Evolutionary conservation across 1,140 invertebrate species (phyloP), one percentile per base, ranked within the genome.

Genomic region (Cyclargus thomasi): DNA sequence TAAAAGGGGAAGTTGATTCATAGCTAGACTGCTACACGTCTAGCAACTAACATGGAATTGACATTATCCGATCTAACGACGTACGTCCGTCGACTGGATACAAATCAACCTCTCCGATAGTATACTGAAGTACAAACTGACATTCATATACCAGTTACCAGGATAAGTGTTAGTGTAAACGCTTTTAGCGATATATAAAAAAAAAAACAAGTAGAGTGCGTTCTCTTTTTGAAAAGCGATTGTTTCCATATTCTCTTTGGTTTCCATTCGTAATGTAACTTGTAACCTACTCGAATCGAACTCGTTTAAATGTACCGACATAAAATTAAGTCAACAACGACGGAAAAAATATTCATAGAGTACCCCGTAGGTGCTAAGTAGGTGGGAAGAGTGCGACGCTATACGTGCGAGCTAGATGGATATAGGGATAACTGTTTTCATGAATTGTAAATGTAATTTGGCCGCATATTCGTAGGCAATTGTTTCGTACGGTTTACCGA

Each of bases 261-360:
- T 59, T 59, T 59, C 55, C 55, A 20, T 59, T 21, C 53, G 53
- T 55, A 55, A 59, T 59, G 55, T 59, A 59, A 59, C 55, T 59
- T 59, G 55, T 59, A 59, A 59, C 11, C 55, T 59, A 59, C 55
- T 67, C 69, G 64, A 64, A 64, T 62, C 57, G 36, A 64, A 70
- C 47, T 67, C 53, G 57, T 69, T 72, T 70, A 71, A 75, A 72
- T 70, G 67, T 74, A 76, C 78, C 76, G 70, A 83, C 81, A 85
- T 84, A 83, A 85, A 87, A 87, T 87, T 87, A 87, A 87, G 85
- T 87, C 85, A 87, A 87, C 82, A 87, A 79, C 81, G 77, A 76
- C 75, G 69, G 77, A 80, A 83, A 78, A 83, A 85, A 82, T 87
- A 87, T 87, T 87, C 85, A 87, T 85, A 85, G 85, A 78, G 65